These are phyloP conservation scores for Manduca sexta DNA, from an alignment of 1,140 invertebrate genomes.

Conservation along the genomic window DNA sequence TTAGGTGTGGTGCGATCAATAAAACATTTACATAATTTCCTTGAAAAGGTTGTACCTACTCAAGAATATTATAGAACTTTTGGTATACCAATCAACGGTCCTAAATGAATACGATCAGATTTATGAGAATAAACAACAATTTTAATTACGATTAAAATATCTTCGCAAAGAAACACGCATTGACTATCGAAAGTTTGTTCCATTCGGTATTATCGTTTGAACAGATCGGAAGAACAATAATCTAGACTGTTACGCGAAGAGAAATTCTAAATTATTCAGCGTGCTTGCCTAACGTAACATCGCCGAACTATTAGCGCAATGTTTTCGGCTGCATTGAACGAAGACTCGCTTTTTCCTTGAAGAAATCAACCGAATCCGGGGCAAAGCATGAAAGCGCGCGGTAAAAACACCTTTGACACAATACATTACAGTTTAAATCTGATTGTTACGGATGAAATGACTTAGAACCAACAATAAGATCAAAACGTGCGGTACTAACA, in stretches of 20 bases:
- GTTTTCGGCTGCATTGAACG: slow-evolving; percentile 21
- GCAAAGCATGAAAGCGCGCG: slow-evolving; percentile 18
- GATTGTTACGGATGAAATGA: slow-evolving; percentile 5
- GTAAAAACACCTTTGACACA: slow-evolving; percentile 23
- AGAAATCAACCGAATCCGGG: slow-evolving; percentile 49
- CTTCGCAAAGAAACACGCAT: too few relatives aligned
- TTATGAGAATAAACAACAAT: too few relatives aligned
- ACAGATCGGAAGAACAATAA: too few relatives aligned
- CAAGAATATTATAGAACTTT: too few relatives aligned
- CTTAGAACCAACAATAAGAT: slow-evolving; percentile 34
- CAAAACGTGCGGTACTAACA: slow-evolving; percentile 31
- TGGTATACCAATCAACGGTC: too few relatives aligned
- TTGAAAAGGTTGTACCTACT: neutral
- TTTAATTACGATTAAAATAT: too few relatives aligned
- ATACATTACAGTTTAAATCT: slow-evolving; percentile 18
- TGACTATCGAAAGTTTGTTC: too few relatives aligned
- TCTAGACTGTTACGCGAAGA: neutral
- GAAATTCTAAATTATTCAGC: slow-evolving; percentile 9
- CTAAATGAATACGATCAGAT: too few relatives aligned
- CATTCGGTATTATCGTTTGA: too few relatives aligned
- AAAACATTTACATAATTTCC: slow-evolving; percentile 9
- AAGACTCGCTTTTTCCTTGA: slow-evolving; percentile 31
- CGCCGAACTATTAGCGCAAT: slow-evolving; percentile 15
- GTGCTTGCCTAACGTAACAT: slow-evolving; percentile 12
- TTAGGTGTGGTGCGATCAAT: slow-evolving; percentile 11